Evolutionary conservation across 2,888 invertebrate species (phyloP), one percentile per base, ranked within the genome.

Genomic region (Stenodera caucasica): DNA sequence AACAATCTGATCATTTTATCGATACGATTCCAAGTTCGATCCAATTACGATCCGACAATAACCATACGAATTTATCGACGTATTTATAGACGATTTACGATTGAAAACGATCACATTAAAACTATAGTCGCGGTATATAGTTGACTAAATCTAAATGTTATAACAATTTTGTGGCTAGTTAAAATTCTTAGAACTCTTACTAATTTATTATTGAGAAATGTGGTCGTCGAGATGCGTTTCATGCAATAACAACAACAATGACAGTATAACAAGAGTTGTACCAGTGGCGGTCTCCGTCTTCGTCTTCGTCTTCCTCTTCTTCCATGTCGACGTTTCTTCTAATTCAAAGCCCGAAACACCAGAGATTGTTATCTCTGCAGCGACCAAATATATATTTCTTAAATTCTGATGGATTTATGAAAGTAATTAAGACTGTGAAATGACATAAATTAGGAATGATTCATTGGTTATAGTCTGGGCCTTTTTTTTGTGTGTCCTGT

Each of bases 371-470:
- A 76, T 75, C 76, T 74, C 70, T 60, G 64, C 70, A 66, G 68
- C 70, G 70, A 72, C 72, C 70, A 70, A 71, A 75, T 75, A 72
- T 71, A 71, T 72, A 71, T 73, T 65, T 65, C 61, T 71, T 57
- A 61, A 58, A n/a, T 63, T 61, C 75, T 72, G 75, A 76, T 74
- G 72, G 75, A 76, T 76, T 76, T 76, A 76, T 76, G 75, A 73
- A 72, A 71, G 76, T 75, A 75, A 77, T 77, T 77, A 77, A 73
- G 66, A 67, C 67, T 70, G 70, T 70, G 75, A 75, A 75, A 74
- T 72, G 75, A 74, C 75, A 77, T 76, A 77, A 77, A 77, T 77
- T 72, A 74, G 69, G 60, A 59, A 71, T 75, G 75, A 76, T 74
- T 72, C 75, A 75, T 74, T 55, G 53, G 51, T 53, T 63, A 65